Evolutionary conservation across 2,797 vertebrate species (phyloP).

Genomic region (Galagoides demidoff): DNA sequence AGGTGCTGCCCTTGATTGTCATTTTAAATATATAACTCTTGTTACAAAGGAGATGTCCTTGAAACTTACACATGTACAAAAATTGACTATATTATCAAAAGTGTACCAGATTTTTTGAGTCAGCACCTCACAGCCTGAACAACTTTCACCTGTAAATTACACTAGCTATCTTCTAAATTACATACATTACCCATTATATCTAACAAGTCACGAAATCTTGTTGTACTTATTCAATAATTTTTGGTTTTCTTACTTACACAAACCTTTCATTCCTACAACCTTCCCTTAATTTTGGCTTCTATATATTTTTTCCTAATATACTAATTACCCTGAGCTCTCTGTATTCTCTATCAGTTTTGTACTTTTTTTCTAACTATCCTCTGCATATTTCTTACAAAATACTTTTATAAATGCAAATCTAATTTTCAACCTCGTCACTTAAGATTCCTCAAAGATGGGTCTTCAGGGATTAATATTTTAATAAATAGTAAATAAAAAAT

Average conservation of each 20-base stretch:
- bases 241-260: neutral
- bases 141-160: neutral
- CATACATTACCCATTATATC: rapidly evolving
- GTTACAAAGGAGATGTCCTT: neutral
- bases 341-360: neutral
- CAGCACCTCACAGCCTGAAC: neutral
- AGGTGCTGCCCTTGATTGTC: neutral
- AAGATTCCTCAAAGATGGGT: neutral
- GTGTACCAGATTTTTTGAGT: neutral
- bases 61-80: neutral
- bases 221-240: neutral
- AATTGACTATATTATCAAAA: neutral
- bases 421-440: neutral
- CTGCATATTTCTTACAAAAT: neutral
- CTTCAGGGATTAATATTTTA: neutral
- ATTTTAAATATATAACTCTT: neutral
- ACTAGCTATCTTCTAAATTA: neutral
- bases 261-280: neutral
- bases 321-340: neutral
- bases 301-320: neutral
- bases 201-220: neutral
- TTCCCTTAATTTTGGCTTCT: neutral
- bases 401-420: neutral
- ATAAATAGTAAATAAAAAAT: neutral
- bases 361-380: neutral